Conservation (phyloP, 2,113 vertebrate species). For the Scatophagus argus region DNA sequence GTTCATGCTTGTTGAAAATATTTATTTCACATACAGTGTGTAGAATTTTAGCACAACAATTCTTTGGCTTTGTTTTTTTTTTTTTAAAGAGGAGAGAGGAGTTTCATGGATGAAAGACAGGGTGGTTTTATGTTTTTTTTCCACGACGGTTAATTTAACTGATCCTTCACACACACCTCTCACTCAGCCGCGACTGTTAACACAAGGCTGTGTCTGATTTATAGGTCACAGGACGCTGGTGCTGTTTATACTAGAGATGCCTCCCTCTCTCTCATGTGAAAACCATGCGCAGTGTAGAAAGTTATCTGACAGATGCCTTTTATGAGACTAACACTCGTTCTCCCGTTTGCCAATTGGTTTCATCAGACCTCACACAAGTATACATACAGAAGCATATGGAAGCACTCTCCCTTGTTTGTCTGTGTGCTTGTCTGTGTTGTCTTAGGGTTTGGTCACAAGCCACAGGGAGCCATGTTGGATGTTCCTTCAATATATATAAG, state of each 20-base stretch:
- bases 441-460: conserved; percentile 46
- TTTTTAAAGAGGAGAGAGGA: conserved; percentile 5
- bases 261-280: conserved; percentile 45
- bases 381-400: conserved; percentile 45
- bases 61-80: neutral
- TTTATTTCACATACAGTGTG: neutral
- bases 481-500: conserved; percentile 14
- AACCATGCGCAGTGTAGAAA: conserved; percentile 55
- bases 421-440: conserved; percentile 52
- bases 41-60: neutral
- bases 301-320: conserved; percentile 64
- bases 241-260: conserved; percentile 56
- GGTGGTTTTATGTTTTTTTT: neutral
- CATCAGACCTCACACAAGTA: conserved; percentile 51
- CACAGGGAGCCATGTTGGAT: conserved; percentile 25
- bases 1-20: neutral
- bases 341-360: conserved; percentile 45
- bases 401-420: conserved; percentile 58
- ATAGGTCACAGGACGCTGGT: conserved; percentile 38
- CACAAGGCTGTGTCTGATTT: conserved; percentile 62
- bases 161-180: conserved; percentile 57
- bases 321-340: conserved; percentile 40
- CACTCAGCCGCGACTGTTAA: conserved; percentile 48
- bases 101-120: conserved; percentile 34
- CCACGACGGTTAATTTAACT: conserved; percentile 34